Evolutionary conservation across 2,797 vertebrate genomes (phyloP).

Genomic region (Gorsachius magnificus): DNA sequence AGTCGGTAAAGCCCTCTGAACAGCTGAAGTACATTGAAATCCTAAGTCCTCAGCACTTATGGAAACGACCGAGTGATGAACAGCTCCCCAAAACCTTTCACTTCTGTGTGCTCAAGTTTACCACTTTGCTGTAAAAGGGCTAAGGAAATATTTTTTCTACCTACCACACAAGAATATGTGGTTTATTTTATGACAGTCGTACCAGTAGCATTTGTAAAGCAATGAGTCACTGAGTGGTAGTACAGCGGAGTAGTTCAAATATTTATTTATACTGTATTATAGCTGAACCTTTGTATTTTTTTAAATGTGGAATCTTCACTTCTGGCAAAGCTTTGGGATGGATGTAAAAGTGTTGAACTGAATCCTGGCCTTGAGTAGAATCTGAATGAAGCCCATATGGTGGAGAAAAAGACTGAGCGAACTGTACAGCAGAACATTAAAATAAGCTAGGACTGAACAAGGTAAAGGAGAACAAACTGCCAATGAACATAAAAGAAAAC

Average conservation of each 20-base stretch:
- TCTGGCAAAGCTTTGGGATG: background rate
- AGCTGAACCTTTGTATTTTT: slow-evolving; percentile 1
- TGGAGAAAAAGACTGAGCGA: background rate
- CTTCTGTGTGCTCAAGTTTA: background rate
- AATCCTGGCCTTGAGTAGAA: background rate
- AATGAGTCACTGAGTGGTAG: slow-evolving; percentile 13
- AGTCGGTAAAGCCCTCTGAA: background rate
- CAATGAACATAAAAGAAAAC: background rate
- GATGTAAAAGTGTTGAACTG: background rate
- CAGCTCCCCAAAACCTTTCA: background rate
- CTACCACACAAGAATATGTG: background rate
- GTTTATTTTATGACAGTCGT: slow-evolving; percentile 2
- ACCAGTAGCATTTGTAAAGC: slow-evolving; percentile 24
- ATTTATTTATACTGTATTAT: slow-evolving; percentile 12
- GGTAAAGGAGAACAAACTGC: background rate
- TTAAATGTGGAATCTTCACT: slow-evolving; percentile 3
- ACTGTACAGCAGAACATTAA: background rate
- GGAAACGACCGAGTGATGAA: rapidly evolving
- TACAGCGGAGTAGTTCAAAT: background rate
- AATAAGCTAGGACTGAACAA: background rate
- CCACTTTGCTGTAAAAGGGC: background rate
- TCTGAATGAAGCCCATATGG: background rate
- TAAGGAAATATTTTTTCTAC: slow-evolving; percentile 34
- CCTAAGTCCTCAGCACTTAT: background rate
- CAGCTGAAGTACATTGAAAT: background rate